Evolutionary conservation across 2,888 invertebrate genomes (phyloP).

Genomic region (Hemithea aestivaria): DNA sequence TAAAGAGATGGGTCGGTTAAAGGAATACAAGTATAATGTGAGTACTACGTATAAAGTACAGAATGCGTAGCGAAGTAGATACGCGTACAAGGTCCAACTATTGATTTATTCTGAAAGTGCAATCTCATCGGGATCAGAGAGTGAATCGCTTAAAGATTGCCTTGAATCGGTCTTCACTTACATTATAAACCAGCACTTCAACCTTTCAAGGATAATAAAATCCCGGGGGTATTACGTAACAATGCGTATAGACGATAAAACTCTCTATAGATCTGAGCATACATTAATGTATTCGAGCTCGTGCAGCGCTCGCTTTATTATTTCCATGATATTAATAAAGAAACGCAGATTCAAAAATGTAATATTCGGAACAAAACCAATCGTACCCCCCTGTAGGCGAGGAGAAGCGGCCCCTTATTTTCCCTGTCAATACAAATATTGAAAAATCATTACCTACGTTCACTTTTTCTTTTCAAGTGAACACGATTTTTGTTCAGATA

Average conservation of each 20-base stretch:
- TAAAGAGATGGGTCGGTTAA: no score
- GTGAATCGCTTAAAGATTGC: conserved; percentile 36
- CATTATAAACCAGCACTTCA: conserved; percentile 33
- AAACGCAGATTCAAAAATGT: conserved; percentile 20
- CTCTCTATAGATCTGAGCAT: conserved; percentile 15
- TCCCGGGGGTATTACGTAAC: conserved; percentile 19
- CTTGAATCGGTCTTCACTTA: conserved; percentile 29
- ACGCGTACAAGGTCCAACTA: conserved; percentile 27
- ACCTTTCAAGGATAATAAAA: conserved; percentile 22
- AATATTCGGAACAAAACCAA: conserved; percentile 28
- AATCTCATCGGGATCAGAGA: conserved; percentile 35
- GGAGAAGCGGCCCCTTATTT: conserved; percentile 42
- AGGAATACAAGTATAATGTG: no score
- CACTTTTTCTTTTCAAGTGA: conserved; percentile 50
- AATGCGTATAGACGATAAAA: conserved; percentile 20
- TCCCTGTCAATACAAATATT: conserved; percentile 56
- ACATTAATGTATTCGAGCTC: conserved; percentile 14
- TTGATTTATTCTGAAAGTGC: conserved; percentile 38
- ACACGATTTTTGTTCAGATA: conserved; percentile 45
- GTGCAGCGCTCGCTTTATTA: conserved; percentile 13
- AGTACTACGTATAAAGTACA: no score
- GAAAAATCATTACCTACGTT: conserved; percentile 56
- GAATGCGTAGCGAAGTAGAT: not conserved
- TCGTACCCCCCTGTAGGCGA: conserved; percentile 32
- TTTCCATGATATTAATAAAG: conserved; percentile 28